These are phyloP conservation scores for Cydia amplana DNA, from an alignment of 1,140 invertebrate species.

Conservation along the genomic window DNA sequence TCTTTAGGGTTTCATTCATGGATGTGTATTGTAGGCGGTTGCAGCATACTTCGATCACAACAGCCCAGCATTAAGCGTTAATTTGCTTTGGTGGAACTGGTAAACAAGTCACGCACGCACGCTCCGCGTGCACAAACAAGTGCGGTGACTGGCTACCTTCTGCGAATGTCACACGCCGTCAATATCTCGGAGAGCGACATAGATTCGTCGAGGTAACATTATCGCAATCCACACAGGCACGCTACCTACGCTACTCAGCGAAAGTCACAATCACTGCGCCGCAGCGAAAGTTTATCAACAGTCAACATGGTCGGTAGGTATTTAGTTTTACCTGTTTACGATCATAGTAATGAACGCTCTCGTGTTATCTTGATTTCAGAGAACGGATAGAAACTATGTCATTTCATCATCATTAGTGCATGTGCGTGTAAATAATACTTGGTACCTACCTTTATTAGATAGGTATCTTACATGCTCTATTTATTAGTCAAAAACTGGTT, in stretches of 20 bases:
- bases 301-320: conserved; percentile 8
- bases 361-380: neutral
- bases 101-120: conserved; percentile 75
- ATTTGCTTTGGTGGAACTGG: conserved; percentile 42
- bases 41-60: conserved; percentile 27
- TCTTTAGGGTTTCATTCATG: conserved; percentile 20
- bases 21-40: conserved; percentile 30
- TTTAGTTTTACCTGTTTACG: neutral
- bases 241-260: conserved; percentile 44
- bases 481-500: too few species aligned
- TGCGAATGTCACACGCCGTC: conserved; percentile 36
- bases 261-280: conserved; percentile 59
- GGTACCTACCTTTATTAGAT: too few species aligned
- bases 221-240: neutral
- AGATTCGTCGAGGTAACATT: conserved; percentile 8
- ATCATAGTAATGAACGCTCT: neutral
- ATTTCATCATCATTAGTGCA: neutral
- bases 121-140: conserved; percentile 77
- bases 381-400: neutral
- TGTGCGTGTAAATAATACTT: neutral
- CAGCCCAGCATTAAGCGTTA: conserved; percentile 14
- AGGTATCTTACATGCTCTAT: too few species aligned
- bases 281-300: conserved; percentile 66
- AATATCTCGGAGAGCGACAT: neutral
- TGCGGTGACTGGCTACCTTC: conserved; percentile 56